A percentile compares a stretch with the other conserved stretches of the same genome.
Conservation (phyloP, 2,113 vertebrate species). For the Diadophis punctatus region DNA sequence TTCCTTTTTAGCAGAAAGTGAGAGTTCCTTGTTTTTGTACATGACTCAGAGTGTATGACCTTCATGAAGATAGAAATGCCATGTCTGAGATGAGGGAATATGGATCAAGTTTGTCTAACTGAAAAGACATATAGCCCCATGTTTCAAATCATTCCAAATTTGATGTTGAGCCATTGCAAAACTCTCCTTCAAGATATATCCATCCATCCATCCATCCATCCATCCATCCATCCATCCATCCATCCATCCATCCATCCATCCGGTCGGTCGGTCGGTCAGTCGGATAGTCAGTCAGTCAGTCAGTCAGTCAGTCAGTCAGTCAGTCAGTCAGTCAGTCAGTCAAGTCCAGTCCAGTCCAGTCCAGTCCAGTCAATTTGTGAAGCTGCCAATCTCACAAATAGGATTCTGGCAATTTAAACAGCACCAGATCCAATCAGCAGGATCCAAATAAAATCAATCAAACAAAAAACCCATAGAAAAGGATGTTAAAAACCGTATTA, state of each 20-base stretch:
- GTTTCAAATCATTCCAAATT: neutral
- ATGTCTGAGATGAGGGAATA: neutral
- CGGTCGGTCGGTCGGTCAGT: too few species aligned
- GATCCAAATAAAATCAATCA: neutral
- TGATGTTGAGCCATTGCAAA: neutral
- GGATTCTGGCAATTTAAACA: neutral
- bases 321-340: too few species aligned
- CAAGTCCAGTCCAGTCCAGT: neutral
- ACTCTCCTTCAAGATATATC: neutral
- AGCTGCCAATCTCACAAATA: neutral
- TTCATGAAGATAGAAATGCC: neutral
- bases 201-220: too few species aligned
- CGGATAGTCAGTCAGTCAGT: too few species aligned
- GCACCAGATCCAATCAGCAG: neutral
- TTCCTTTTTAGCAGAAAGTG: neutral
- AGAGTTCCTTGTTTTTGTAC: neutral
- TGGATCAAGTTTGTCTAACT: neutral
- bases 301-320: neutral
- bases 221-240: too few species aligned
- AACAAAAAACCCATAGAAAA: neutral
- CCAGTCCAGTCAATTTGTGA: neutral
- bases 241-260: too few species aligned
- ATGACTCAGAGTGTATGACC: neutral
- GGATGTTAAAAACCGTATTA: neutral
- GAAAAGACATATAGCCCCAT: neutral